Conservation (phyloP, 2,113 vertebrate genomes). For the Cnemophilus loriae region DNA sequence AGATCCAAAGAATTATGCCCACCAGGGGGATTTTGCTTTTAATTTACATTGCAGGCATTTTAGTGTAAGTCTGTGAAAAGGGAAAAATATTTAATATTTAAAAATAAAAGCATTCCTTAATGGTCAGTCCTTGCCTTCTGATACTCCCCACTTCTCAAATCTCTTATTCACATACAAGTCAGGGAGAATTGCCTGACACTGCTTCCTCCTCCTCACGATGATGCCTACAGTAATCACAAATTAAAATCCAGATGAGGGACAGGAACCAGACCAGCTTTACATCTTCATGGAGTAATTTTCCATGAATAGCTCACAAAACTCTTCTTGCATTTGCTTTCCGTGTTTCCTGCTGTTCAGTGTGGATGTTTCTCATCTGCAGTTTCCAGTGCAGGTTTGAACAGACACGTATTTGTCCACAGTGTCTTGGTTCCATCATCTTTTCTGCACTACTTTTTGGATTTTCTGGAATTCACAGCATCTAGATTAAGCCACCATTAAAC, state of each 20-base stretch:
- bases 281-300: background rate
- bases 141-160: background rate
- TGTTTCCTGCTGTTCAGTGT: background rate
- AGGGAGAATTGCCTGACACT: background rate
- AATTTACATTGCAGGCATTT: no score
- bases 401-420: background rate
- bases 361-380: background rate
- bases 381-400: background rate
- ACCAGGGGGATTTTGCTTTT: background rate
- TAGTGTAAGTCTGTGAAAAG: background rate
- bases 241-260: background rate
- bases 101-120: background rate
- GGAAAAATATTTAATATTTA: background rate
- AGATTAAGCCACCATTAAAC: background rate
- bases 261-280: background rate
- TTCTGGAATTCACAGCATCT: background rate
- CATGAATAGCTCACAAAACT: background rate
- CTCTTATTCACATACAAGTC: background rate
- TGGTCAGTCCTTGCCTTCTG: background rate
- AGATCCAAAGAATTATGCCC: no score
- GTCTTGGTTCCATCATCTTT: background rate
- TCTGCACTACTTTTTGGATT: slow-evolving; percentile 36
- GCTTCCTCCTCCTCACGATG: background rate
- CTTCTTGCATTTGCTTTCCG: background rate
- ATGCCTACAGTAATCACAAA: background rate